Base-by-base conservation (phyloP, 2,888 invertebrate species). In the Chydorus sphaericus region DNA sequence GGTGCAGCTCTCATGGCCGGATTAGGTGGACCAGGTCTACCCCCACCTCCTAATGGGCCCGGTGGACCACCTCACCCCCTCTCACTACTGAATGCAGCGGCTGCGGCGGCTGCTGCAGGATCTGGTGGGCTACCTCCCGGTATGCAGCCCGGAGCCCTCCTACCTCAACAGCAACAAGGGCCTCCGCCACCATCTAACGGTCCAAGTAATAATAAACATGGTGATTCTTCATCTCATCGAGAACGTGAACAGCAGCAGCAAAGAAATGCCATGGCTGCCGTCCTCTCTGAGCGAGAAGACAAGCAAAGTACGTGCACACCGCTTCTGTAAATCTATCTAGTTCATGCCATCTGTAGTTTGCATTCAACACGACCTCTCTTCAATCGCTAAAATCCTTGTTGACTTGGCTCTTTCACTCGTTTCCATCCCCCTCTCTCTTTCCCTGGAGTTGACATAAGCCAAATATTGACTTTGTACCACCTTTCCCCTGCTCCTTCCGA, bases 1-100 rank as follows among this genome's bases (percentile, higher is more conserved):
- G 54, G 56, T 54, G 74, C 60, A 70, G 77, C 65, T 23, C 31
- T 55, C 23, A 26, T 55, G 48, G n/a, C n/a, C n/a, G 55, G 55
- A 20, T 36, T 55, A 16, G 49, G 23, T n/a, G 55, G 55, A 23
- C 31, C 23, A 52, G 30, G 30, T 16, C 58, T 57, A 31, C 54
- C 70, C 76, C 55, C 65, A 28, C 55, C 55, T 18, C 50, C 50
- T 11, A 20, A 20, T 14, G 44, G 39, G 29, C 48, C 70, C 76
- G 68, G 68, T 75, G 56, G 65, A 69, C 65, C 70, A 71, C 62
- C 55, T 58, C 61, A 36, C 29, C 58, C 59, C 20, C 54, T 58
- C 10, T 59, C 59, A 8, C 53, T 58, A 28, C 57, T 58, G 44
- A 55, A 58, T 36, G 81, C 81, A 60, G 73, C 82, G 63, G 73